Conservation (phyloP, 2,888 invertebrate genomes). For the Mycalesis mineus region DNA sequence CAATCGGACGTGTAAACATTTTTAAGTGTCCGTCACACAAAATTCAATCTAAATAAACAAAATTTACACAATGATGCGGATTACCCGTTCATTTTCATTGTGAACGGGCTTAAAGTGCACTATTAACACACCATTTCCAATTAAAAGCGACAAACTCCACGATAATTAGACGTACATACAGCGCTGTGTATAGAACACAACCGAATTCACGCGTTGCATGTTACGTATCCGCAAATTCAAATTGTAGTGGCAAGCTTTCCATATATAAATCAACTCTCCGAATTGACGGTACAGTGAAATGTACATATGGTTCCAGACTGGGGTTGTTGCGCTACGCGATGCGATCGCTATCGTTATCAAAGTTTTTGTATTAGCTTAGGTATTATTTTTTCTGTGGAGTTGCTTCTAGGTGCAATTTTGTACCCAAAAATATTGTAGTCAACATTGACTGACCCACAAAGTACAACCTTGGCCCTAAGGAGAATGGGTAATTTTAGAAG, state of each 20-base stretch:
- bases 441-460: too few relatives aligned
- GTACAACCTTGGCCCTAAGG: too few relatives aligned
- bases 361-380: not conserved
- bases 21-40: too few relatives aligned
- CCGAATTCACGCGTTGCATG: conserved; percentile 2
- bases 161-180: not conserved
- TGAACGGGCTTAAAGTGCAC: too few relatives aligned
- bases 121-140: not conserved
- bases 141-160: not conserved
- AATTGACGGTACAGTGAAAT: conserved; percentile 14
- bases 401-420: too few relatives aligned
- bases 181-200: not conserved
- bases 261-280: conserved; percentile 14
- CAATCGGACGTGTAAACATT: too few relatives aligned
- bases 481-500: too few relatives aligned
- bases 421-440: too few relatives aligned
- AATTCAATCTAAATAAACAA: too few relatives aligned
- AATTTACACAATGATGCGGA: too few relatives aligned
- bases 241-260: conserved; percentile 4
- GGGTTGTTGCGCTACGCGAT: not conserved
- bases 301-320: conserved; percentile 4
- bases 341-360: not conserved
- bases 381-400: not conserved
- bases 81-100: too few relatives aligned
- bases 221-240: conserved; percentile 10